These are phyloP conservation scores for Prolemur simus DNA, from an alignment of 2,113 vertebrate genomes.

Conservation along the genomic window DNA sequence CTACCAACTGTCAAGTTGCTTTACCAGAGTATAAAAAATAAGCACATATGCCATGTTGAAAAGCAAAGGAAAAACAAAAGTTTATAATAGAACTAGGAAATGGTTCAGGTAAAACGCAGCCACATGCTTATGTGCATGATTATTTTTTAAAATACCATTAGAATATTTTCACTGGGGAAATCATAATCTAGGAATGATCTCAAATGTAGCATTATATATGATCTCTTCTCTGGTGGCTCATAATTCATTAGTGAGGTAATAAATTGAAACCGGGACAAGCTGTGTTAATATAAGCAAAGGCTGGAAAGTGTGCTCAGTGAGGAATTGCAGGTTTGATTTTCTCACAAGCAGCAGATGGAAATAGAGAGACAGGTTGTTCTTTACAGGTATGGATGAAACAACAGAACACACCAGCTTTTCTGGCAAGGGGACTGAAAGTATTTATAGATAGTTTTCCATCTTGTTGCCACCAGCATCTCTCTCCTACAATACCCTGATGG, in stretches of 20 bases:
- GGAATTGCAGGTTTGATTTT: constrained; percentile 66
- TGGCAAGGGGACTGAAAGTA: constrained; percentile 56
- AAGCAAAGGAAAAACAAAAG: constrained; percentile 76
- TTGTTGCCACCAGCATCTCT: constrained; percentile 36
- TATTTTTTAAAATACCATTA: constrained; percentile 55
- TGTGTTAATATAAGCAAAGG: background rate
- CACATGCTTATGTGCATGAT: constrained; percentile 25
- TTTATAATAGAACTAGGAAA: constrained; percentile 73
- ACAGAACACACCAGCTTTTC: constrained; percentile 60
- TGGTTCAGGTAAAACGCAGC: constrained; percentile 68
- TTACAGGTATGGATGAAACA: constrained; percentile 64
- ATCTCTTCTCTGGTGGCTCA: background rate
- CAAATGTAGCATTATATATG: background rate
- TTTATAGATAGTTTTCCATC: constrained; percentile 56
- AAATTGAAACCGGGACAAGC: background rate
- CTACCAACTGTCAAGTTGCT: constrained; percentile 79
- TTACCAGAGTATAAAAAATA: constrained; percentile 70
- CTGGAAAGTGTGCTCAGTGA: constrained; percentile 35
- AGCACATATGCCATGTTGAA: constrained; percentile 75
- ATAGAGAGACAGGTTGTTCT: constrained; percentile 61
- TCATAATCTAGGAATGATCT: background rate
- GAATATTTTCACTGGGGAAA: background rate
- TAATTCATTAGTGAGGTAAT: constrained; percentile 26
- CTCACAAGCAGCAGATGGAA: constrained; percentile 67
- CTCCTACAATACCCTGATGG: background rate